Conservation (phyloP, 2,113 vertebrate genomes). For the Nibea albiflora region DNA sequence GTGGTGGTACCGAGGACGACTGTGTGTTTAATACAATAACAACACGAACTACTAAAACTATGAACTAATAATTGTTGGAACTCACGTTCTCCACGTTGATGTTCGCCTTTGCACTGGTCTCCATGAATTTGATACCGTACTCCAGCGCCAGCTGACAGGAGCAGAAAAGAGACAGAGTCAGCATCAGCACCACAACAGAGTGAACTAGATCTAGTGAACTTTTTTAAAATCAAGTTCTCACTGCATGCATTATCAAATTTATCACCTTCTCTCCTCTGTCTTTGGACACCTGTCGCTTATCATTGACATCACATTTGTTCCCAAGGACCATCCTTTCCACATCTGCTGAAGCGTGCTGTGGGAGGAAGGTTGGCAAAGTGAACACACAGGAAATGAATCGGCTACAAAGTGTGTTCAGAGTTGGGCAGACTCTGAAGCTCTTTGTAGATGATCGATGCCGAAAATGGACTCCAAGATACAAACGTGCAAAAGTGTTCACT, state of each 20-base stretch:
- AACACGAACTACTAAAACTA: neutral
- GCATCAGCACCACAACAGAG: rapidly evolving
- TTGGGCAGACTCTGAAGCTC: neutral
- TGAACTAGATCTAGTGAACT: neutral
- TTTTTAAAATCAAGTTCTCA: neutral
- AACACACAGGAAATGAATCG: neutral
- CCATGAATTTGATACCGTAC: slow-evolving; percentile 99
- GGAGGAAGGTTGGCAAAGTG: neutral
- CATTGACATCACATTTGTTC: slow-evolving; percentile 98
- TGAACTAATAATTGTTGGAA: slow-evolving; percentile 35
- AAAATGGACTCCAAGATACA: neutral
- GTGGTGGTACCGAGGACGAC: neutral
- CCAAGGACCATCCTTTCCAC: slow-evolving; percentile 98
- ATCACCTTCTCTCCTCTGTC: slow-evolving; percentile 94
- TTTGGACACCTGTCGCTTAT: slow-evolving; percentile 97
- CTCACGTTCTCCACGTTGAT: slow-evolving; percentile 99
- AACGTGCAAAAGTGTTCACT: neutral
- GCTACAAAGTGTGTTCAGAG: neutral
- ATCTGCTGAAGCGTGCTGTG: slow-evolving; percentile 95
- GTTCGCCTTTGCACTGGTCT: slow-evolving; percentile 98
- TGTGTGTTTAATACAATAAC: neutral
- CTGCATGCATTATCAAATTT: slow-evolving; percentile 21
- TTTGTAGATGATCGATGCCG: neutral
- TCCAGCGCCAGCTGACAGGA: slow-evolving; percentile 90
- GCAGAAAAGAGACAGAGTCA: slow-evolving; percentile 37